Evolutionary conservation across 2,113 vertebrate species (phyloP).

Genomic region (Fregata magnificens): DNA sequence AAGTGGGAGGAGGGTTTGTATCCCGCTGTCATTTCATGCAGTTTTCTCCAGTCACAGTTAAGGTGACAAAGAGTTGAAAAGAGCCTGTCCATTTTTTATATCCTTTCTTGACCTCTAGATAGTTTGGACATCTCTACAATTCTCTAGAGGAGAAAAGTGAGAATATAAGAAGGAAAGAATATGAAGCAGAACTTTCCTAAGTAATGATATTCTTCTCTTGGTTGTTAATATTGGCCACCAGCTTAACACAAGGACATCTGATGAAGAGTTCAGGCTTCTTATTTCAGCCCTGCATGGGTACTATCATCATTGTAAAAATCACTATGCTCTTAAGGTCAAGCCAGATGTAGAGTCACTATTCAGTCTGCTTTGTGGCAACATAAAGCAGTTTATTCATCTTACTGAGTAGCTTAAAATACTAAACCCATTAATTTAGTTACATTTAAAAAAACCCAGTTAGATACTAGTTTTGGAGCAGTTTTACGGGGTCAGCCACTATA

Average conservation of each 20-base stretch:
- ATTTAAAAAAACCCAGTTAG: background rate
- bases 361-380: background rate
- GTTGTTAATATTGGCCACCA: background rate
- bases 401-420: background rate
- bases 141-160: background rate
- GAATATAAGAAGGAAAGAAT: background rate
- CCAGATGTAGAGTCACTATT: background rate
- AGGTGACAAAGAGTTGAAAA: background rate
- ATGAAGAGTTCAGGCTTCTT: background rate
- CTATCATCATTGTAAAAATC: background rate
- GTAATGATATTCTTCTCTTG: background rate
- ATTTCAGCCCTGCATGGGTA: background rate
- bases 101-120: background rate
- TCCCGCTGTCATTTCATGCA: accelerated
- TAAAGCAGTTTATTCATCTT: background rate
- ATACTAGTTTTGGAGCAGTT: background rate
- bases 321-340: background rate
- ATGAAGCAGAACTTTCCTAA: background rate
- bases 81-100: background rate
- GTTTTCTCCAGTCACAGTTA: background rate
- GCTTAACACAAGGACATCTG: background rate
- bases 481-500: background rate
- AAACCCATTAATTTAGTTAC: background rate
- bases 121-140: background rate
- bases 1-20: background rate